Evolutionary conservation across 37 sponge, comb jelly and placozoan genomes (phyloP).

Genomic region (Hexactinellida sp.): DNA sequence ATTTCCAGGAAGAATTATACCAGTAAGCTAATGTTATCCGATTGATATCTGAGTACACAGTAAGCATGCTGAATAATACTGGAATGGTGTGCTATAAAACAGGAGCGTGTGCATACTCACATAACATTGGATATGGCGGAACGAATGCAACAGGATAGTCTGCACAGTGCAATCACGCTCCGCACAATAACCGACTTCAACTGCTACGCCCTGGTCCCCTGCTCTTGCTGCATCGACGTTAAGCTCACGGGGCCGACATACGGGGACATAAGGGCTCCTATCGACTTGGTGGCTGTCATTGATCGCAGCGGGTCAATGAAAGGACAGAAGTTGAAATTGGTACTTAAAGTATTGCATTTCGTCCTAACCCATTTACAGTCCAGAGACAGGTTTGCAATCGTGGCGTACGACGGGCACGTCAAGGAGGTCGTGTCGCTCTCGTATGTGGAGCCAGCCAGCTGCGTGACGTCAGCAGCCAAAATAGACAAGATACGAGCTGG

Average conservation of each 20-base stretch:
- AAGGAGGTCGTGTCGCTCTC: not conserved
- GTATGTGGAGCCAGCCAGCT: not conserved
- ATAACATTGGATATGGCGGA: too few species aligned
- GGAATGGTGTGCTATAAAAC: too few species aligned
- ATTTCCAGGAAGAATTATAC: too few species aligned
- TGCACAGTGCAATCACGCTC: not conserved
- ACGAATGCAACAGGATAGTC: not conserved
- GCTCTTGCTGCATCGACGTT: not conserved
- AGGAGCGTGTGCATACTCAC: too few species aligned
- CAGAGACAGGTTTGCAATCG: constrained; percentile 7
- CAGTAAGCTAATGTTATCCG: too few species aligned
- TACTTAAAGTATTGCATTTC: constrained; percentile 18
- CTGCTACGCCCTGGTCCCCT: not conserved
- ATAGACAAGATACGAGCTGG: not conserved
- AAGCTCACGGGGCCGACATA: not conserved
- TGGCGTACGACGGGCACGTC: constrained; percentile 8
- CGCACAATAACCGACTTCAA: not conserved
- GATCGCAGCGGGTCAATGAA: constrained; percentile 25
- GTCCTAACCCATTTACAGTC: constrained; percentile 17
- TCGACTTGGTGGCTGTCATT: constrained; percentile 24
- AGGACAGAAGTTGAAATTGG: not conserved
- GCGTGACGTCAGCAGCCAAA: not conserved
- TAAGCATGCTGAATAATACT: too few species aligned
- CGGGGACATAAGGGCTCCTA: not conserved
- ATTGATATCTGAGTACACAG: too few species aligned